Evolutionary conservation across 1,140 invertebrate genomes (phyloP), one percentile per base, ranked within the genome.

Genomic region (Drosophila nannoptera): DNA sequence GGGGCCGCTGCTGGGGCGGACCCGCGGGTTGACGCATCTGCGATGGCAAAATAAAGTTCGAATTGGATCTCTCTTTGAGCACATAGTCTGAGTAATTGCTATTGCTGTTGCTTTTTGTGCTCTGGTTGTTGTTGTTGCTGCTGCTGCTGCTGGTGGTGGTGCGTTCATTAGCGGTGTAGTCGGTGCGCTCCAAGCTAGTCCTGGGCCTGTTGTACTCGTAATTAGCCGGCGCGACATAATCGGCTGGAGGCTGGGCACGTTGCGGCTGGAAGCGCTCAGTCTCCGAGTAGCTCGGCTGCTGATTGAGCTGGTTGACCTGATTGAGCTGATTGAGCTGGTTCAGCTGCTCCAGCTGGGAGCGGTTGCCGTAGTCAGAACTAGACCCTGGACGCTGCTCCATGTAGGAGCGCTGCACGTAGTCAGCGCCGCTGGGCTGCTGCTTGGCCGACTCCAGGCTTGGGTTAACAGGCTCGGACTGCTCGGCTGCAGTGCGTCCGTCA

Each of bases 1-100:
- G 87, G 4, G 83, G 83, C 43, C 87, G 80, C 14, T 71, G 77
- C 67, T 83, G 80, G 0, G 81, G 81, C 40, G 81, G 81, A 9
- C 81, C 81, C 38, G 69, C 40, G 11, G 53, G 48, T 5, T 84
- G 78, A 65, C 84, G 84, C 83, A 86, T 86, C 74, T 87, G 84
- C 52, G 84, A 65, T 40, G 70, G 81, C 62, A 87, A 77, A 78
- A 65, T 62, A 77, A 70, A 81, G 38, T 81, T 84, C 38, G 80
- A 43, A 76, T 78, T 80, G 60, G 65, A 46, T 60, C 76, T 61
- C 14, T 82, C 78, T 62, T 71, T 69, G 12, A 36, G 49, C 50
- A 33, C 63, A 60, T 48, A 58, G 12, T 63, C 22, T n/a, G n/a
- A n/a, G 53, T 33, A 53, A 59, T 46, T 32, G 36, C 2, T 29